Conservation (phyloP, 2,113 vertebrate species). For the Eonycteris spelaea region DNA sequence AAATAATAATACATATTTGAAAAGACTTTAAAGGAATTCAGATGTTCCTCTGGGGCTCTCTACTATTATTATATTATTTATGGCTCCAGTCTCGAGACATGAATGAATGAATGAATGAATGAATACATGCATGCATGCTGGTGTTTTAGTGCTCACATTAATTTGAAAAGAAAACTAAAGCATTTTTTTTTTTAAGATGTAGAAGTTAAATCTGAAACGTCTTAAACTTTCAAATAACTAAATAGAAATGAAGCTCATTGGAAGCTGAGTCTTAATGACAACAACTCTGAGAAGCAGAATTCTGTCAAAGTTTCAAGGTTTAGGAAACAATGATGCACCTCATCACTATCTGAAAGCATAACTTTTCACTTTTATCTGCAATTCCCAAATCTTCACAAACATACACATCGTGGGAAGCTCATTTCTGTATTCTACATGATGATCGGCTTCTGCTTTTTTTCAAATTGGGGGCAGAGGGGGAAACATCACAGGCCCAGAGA, state of each 20-base stretch:
- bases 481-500: background rate
- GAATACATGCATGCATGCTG: background rate
- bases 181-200: background rate
- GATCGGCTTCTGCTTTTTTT: background rate
- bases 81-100: background rate
- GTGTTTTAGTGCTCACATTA: background rate
- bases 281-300: background rate
- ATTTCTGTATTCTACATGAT: background rate
- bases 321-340: constrained; percentile 7
- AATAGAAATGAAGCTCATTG: background rate
- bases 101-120: background rate
- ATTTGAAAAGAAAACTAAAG: constrained; percentile 34
- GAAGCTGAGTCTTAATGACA: background rate
- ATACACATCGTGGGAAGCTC: background rate
- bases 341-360: background rate
- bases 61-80: background rate
- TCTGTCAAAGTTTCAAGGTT: background rate
- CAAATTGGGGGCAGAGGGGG: background rate
- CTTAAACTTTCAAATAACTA: constrained; percentile 26
- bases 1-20: constrained; percentile 32
- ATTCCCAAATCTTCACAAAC: background rate
- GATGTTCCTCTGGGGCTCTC: constrained; percentile 11
- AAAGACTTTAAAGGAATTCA: constrained; percentile 9
- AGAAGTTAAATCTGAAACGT: background rate
- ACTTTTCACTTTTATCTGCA: background rate